Conservation (phyloP, 2,113 vertebrate genomes). For the Heteronetta atricapilla region DNA sequence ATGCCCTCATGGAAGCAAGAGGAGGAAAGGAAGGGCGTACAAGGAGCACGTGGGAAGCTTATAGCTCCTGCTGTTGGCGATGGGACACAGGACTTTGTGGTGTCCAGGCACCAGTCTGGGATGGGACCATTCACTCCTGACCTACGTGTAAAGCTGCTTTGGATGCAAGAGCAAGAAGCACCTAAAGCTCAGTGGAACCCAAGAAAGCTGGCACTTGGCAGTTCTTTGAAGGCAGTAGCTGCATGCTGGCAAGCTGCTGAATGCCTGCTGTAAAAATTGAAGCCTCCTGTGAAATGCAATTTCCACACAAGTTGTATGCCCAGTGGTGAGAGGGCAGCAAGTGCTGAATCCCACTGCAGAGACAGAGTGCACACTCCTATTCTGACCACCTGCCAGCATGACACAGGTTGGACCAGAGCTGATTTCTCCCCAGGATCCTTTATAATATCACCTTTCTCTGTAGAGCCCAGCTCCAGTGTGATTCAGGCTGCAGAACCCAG, state of each 20-base stretch:
- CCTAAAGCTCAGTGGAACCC: accelerated
- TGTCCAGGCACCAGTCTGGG: neutral
- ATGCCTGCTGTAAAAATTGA: neutral
- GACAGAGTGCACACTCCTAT: neutral
- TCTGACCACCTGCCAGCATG: neutral
- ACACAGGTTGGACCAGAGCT: neutral
- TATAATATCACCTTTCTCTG: neutral
- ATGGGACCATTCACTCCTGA: neutral
- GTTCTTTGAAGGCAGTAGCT: neutral
- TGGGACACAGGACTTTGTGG: neutral
- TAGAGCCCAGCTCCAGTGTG: neutral
- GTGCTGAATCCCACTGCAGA: neutral
- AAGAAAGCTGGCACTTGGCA: neutral
- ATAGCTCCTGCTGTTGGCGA: accelerated
- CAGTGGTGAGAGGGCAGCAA: neutral
- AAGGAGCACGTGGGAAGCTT: accelerated
- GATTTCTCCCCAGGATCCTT: neutral
- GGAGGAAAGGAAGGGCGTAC: neutral
- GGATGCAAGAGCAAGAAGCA: neutral
- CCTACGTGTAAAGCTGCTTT: neutral
- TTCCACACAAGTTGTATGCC: accelerated
- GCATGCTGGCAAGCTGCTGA: accelerated
- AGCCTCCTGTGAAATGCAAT: accelerated
- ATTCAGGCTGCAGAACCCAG: neutral
- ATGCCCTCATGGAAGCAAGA: neutral